These are phyloP conservation scores for Nerophis lumbriciformis DNA, from an alignment of 2,113 vertebrate genomes.

Conservation along the genomic window DNA sequence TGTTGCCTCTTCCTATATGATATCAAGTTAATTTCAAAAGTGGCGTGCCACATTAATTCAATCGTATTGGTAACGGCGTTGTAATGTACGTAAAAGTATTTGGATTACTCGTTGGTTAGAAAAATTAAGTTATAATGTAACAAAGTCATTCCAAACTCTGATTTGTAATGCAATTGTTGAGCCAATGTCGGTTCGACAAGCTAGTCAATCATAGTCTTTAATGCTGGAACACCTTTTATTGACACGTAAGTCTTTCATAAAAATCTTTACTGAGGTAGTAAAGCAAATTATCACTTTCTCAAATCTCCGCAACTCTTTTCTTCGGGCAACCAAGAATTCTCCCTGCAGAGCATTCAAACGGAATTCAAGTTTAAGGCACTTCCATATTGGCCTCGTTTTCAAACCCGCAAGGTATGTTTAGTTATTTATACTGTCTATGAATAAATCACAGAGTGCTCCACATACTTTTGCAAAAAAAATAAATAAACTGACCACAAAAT, in stretches of 20 bases:
- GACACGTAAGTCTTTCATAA: neutral
- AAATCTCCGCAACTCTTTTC: neutral
- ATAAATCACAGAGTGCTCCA: neutral
- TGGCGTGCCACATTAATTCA: too few relatives aligned
- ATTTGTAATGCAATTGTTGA: too few relatives aligned
- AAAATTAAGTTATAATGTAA: too few relatives aligned
- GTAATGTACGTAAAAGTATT: too few relatives aligned
- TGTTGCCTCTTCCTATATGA: too few relatives aligned
- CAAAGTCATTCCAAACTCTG: too few relatives aligned
- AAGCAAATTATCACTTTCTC: neutral
- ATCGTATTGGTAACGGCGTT: too few relatives aligned
- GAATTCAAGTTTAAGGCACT: neutral
- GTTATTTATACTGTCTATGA: conserved; percentile 3
- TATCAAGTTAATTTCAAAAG: too few relatives aligned
- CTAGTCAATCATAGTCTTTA: too few relatives aligned
- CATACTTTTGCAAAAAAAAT: conserved; percentile 4
- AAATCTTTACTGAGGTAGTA: neutral
- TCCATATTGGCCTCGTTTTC: conserved; percentile 2
- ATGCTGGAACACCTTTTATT: too few relatives aligned
- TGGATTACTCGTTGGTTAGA: too few relatives aligned
- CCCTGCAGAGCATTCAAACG: neutral
- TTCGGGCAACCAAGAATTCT: neutral
- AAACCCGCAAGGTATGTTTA: conserved; percentile 2
- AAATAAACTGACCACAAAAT: neutral
- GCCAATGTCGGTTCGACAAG: too few relatives aligned